Conservation (phyloP, 2,888 invertebrate genomes). For the Troilus luridus region DNA sequence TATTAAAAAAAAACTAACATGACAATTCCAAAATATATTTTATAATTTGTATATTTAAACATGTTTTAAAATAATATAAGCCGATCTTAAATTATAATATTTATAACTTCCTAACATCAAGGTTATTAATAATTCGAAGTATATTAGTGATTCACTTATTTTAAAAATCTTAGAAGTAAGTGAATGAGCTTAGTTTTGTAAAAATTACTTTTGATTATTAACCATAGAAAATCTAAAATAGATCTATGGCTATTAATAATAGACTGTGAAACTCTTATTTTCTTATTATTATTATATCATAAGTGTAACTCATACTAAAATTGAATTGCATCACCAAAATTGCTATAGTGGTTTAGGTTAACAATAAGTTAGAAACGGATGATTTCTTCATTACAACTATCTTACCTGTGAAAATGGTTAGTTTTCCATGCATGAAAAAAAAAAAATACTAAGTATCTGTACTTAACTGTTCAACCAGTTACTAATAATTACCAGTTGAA, state of each 20-base stretch:
- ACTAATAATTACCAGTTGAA: neutral
- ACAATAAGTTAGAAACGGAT: neutral
- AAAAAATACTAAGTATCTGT: neutral
- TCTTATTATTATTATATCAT: neutral
- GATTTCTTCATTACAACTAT: neutral
- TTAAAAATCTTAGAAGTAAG: neutral
- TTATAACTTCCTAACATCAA: neutral
- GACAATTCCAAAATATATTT: neutral
- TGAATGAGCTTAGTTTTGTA: neutral
- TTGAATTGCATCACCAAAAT: neutral
- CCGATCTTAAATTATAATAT: neutral
- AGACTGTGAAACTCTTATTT: neutral
- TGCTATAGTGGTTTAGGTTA: neutral
- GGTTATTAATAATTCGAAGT: neutral
- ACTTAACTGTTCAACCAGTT: neutral
- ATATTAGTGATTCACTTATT: neutral
- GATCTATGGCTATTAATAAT: neutral
- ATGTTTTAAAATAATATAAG: neutral
- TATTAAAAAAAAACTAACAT: neutral
- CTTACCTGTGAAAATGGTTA: neutral
- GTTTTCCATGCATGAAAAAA: neutral
- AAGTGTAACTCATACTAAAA: neutral
- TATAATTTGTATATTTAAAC: slow-evolving; percentile 17
- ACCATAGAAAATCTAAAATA: neutral
- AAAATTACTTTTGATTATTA: neutral